Evolutionary conservation across 64 coral and sea anemone genomes (phyloP).

Genomic region (Anthopleura sola): DNA sequence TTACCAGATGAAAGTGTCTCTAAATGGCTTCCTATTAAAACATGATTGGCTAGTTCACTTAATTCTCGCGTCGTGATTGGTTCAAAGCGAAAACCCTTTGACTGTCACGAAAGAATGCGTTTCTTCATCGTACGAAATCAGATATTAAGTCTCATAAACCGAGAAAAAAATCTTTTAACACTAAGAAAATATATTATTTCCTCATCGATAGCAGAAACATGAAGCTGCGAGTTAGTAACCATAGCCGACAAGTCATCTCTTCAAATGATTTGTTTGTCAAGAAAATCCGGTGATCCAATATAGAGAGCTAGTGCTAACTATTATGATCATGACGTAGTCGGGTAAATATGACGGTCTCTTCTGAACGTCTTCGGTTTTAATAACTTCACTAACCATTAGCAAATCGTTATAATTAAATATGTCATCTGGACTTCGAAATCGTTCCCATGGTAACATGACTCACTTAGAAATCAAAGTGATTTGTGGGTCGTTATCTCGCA

Average conservation of each 20-base stretch:
- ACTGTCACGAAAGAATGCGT: not conserved
- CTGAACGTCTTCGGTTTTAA: not conserved
- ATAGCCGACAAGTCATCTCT: not conserved
- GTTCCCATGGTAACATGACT: not conserved
- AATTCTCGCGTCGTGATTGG: too few relatives aligned
- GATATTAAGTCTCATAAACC: not conserved
- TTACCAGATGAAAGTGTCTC: too few relatives aligned
- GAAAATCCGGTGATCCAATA: slow-evolving; percentile 2
- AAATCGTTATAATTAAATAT: not conserved
- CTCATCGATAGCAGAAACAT: too few relatives aligned
- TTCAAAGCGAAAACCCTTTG: not conserved
- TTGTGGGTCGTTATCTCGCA: not conserved
- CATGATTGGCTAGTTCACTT: not conserved
- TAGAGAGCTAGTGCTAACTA: not conserved
- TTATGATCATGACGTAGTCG: not conserved
- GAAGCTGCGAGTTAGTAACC: not conserved
- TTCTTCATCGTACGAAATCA: not conserved
- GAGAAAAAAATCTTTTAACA: not conserved
- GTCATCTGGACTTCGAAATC: not conserved
- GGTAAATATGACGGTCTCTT: not conserved
- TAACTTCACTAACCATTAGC: not conserved
- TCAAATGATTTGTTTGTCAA: not conserved
- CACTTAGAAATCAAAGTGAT: not conserved
- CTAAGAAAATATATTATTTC: not conserved
- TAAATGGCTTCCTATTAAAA: too few relatives aligned